Evolutionary conservation across 2,797 vertebrate genomes (phyloP), one percentile per base, ranked within the genome.

Genomic region (Xenentodon cancila): DNA sequence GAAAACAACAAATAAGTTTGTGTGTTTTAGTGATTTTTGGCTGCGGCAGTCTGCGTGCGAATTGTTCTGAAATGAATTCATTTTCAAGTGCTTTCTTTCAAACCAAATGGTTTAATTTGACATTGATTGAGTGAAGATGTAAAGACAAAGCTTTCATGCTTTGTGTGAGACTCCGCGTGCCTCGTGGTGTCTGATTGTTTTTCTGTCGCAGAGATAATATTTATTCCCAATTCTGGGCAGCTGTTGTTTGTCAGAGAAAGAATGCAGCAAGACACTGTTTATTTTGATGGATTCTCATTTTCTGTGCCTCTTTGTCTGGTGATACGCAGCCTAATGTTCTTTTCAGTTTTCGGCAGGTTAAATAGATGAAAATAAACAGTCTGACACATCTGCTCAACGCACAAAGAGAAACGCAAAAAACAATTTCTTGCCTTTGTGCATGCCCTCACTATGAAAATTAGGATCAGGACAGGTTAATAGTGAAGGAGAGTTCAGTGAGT

Each of bases 141-240:
- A 50, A 79, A 79, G 75, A 72, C 48, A 19, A 60, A 52, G 79
- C 61, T 42, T 74, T 73, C 32, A 8, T 40, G 75, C 76, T 77
- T 65, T 62, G 71, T 75, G 74, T 47, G 49, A 71, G 57, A 59
- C 82, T 68, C 68, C 25, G 64, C 70, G 63, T 50, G 80, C 73
- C 77, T 75, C 37, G 60, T 30, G 45, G 68, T 64, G 73, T 73
- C 69, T 84, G 75, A 79, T 85, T 86, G 78, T 88, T 89, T 83
- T 76, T 81, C 79, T 80, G 72, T 87, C 42, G 70, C 78, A 83
- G 82, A 86, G 84, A 89, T 85, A 84, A 87, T 89, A 86, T 91
- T 90, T 90, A 85, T 92, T 87, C 81, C 85, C 78, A 76, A 80
- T 88, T 91, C 67, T 73, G 70, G 85, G 86, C 91, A 91, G 88